Conservation (phyloP, 30 jellyfish, hydroid and myxozoan genomes). For the Catostylus mosaicus region DNA sequence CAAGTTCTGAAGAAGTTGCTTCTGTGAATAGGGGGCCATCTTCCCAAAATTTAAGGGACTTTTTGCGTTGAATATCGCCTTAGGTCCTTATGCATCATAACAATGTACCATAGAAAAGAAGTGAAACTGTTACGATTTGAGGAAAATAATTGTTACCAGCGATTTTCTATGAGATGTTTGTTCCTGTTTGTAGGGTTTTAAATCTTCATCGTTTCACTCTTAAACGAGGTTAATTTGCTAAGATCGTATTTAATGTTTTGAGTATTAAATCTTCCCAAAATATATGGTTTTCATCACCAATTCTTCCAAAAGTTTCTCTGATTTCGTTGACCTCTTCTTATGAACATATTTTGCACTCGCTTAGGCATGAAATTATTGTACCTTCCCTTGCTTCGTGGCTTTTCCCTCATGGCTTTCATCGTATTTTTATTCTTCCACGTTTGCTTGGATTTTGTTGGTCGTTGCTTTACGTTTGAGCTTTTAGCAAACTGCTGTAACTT, state of each 20-base stretch:
- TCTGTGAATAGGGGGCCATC: too few species aligned
- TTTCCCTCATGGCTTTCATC: too few species aligned
- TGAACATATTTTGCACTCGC: constrained; percentile 23
- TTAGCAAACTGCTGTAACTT: not conserved
- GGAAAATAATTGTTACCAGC: too few species aligned
- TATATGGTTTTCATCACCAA: constrained; percentile 5
- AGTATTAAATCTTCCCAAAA: not conserved
- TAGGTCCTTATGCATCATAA: too few species aligned
- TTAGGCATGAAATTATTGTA: constrained; percentile 1
- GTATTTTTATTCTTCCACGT: not conserved
- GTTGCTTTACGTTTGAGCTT: not conserved
- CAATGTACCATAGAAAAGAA: too few species aligned
- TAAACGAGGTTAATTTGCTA: not conserved
- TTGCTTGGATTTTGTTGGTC: not conserved
- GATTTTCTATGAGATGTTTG: too few species aligned
- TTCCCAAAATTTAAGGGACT: too few species aligned
- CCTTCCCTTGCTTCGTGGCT: not conserved
- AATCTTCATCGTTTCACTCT: not conserved
- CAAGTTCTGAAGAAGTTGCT: too few species aligned
- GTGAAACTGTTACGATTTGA: too few species aligned
- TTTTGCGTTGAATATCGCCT: too few species aligned
- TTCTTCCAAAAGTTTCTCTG: constrained; percentile 57
- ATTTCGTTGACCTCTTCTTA: constrained; percentile 52
- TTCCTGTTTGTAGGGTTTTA: not conserved
- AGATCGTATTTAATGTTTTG: not conserved